These are phyloP conservation scores for Glossophaga mutica DNA, from an alignment of 2,797 vertebrate genomes.

Conservation along the genomic window DNA sequence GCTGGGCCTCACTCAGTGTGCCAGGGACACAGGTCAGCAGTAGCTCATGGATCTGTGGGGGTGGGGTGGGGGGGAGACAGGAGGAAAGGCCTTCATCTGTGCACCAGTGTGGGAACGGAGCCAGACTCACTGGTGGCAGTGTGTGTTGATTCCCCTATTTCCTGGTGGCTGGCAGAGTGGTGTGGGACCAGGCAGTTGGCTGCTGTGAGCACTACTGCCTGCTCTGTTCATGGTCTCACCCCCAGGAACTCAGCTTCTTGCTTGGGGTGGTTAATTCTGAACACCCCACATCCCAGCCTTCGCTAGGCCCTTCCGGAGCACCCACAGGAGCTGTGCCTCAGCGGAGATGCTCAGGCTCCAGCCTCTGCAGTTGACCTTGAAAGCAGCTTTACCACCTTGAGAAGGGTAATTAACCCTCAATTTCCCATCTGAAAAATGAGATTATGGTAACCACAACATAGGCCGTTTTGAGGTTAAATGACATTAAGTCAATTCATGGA, in stretches of 20 bases:
- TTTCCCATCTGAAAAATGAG: neutral
- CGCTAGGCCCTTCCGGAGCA: neutral
- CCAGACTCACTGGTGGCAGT: neutral
- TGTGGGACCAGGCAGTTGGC: neutral
- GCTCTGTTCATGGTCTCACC: neutral
- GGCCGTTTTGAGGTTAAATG: neutral
- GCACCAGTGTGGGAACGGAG: neutral
- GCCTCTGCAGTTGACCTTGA: neutral
- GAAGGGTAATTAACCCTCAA: neutral
- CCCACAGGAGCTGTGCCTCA: neutral
- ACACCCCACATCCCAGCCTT: neutral
- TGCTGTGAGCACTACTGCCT: neutral
- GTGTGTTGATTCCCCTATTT: neutral
- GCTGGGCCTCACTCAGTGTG: neutral
- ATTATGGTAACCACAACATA: rapidly evolving
- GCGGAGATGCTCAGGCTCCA: neutral
- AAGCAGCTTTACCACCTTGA: neutral
- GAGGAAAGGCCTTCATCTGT: neutral
- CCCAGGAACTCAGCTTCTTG: neutral
- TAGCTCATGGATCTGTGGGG: neutral
- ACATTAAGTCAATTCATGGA: neutral
- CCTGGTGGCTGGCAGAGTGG: neutral
- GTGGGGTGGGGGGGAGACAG: too few relatives aligned
- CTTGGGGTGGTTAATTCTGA: neutral
- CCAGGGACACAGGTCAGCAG: neutral